Base-by-base conservation (phyloP, 2,113 vertebrate species). In the Ammospiza caudacuta region DNA sequence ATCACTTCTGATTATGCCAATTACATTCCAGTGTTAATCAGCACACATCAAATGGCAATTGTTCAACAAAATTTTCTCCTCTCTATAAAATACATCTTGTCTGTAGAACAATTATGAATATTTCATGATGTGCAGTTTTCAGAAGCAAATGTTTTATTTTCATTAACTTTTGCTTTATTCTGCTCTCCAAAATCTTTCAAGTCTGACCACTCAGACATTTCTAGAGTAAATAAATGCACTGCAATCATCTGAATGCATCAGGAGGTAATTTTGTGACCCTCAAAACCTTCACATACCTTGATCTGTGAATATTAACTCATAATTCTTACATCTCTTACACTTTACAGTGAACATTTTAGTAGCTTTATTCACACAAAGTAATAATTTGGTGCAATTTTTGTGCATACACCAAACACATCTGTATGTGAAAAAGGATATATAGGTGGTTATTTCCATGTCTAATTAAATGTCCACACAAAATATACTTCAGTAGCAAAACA, bases 101-200 rank as follows among this genome's bases (percentile, higher is more conserved):
- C 39, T 92, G 58, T 57, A 76, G 37, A 75, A 87, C 20, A 79
- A 55, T 49, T 41, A 90, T 84, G 69, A 95, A 79, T 95, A 93
- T 92, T 95, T 94, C 44, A 90, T 87, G 35, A 76, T 23, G 24
- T 47, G 43, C 37, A 63, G 37, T 69, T 90, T 85, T 58, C 87
- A 88, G 66, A 95, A 90, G 31, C 21, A 14, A 87, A 67, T 41
- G 54, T 33, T 81, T 89, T 68, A 83, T 90, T 95, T 95, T 83
- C 44, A 83, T 72, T 92, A 96, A 77, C 29, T 94, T 83, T 31
- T 66, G 41, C 62, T 90, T 78, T 47, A 76, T 81, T 81, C 39
- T 3, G 1, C 17, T 89, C 89, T 73, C 85, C 58, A 74, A 70
- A 44, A 37, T 23, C 63, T 58, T 52, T 73, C 31, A 69, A 76